Conservation (phyloP, 2,888 invertebrate genomes). For the Neoascia interrupta region DNA sequence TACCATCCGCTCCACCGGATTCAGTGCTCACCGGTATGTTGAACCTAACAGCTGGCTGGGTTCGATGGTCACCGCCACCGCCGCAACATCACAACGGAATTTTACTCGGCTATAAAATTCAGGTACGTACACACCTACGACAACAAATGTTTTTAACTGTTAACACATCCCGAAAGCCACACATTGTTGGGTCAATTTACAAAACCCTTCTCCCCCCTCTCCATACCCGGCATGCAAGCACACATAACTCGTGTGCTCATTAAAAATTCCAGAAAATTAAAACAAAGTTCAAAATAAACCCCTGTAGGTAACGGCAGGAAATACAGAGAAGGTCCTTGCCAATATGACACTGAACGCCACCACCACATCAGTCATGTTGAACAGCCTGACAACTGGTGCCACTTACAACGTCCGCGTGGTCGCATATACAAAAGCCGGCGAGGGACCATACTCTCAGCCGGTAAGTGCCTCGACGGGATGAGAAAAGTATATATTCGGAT, state of each 20-base stretch:
- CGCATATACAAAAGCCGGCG: slow-evolving; percentile 91
- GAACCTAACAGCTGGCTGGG: slow-evolving; percentile 88
- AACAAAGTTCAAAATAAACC: slow-evolving; percentile 4
- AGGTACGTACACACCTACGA: slow-evolving; percentile 82
- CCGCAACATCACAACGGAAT: slow-evolving; percentile 88
- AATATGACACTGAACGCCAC: slow-evolving; percentile 93
- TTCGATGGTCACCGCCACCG: slow-evolving; percentile 91
- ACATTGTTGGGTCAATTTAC: slow-evolving; percentile 12
- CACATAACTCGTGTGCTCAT: slow-evolving; percentile 31
- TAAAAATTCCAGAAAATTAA: slow-evolving; percentile 40
- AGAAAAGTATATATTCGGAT: too few relatives aligned
- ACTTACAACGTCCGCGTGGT: slow-evolving; percentile 94
- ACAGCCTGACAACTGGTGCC: slow-evolving; percentile 91
- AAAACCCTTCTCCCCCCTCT: too few relatives aligned
- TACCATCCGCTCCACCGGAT: slow-evolving; percentile 90
- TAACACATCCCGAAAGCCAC: slow-evolving; percentile 39
- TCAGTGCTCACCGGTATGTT: slow-evolving; percentile 89
- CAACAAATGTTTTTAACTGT: slow-evolving; percentile 43
- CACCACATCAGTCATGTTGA: slow-evolving; percentile 93
- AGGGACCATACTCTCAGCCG: slow-evolving; percentile 92
- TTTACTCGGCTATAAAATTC: slow-evolving; percentile 79
- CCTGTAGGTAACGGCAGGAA: slow-evolving; percentile 78
- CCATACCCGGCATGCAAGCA: too few relatives aligned
- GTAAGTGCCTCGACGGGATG: too few relatives aligned
- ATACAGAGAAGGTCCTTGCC: slow-evolving; percentile 83